Base-by-base conservation (phyloP, 2,888 invertebrate species). In the Punctoribates punctum region DNA sequence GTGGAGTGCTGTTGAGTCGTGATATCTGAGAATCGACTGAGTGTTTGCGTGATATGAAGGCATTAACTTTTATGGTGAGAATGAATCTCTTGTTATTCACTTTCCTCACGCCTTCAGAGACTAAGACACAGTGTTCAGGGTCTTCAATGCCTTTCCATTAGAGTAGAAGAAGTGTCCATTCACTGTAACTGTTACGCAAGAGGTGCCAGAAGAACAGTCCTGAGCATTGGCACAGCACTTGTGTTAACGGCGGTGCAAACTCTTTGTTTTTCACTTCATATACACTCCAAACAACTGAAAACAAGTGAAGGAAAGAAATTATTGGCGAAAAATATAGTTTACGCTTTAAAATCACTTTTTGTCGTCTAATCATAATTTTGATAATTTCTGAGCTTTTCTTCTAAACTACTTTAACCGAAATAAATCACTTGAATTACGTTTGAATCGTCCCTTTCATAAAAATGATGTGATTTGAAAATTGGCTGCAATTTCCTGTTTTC, bases 111-210 rank as follows among this genome's bases (percentile, higher is more conserved):
- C 23, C 23, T 23, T 27, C 4, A n/a, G 17, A 17, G 5, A 51
- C n/a, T n/a, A 6, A 51, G 11, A n/a, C 5, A 11, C 5, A 5
- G 15, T 5, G 11, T 51, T 5, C n/a, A 51, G 51, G 15, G 11
- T 60, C 23, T 60, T 60, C 5, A 23, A 17, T 60, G 54, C 60
- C 60, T 60, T 5, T 27, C 5, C 23, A 6, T n/a, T n/a, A n/a
- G n/a, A n/a, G n/a, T n/a, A n/a, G n/a, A n/a, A n/a, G n/a, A 54
- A 20, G 54, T 65, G 65, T 65, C 65, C 65, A 65, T 65, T 65
- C 65, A 65, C 65, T 65, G 65, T 65, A 65, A 65, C 65, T 29
- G 65, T 65, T 65, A 65, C 65, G 65, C 65, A 25, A 65, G 6
- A 34, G 11, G 1, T 60, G 25, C 25, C 27, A 15, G 25, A 17